Base-by-base conservation (phyloP, 2,797 vertebrate genomes). In the Coregonus ussuriensis region DNA sequence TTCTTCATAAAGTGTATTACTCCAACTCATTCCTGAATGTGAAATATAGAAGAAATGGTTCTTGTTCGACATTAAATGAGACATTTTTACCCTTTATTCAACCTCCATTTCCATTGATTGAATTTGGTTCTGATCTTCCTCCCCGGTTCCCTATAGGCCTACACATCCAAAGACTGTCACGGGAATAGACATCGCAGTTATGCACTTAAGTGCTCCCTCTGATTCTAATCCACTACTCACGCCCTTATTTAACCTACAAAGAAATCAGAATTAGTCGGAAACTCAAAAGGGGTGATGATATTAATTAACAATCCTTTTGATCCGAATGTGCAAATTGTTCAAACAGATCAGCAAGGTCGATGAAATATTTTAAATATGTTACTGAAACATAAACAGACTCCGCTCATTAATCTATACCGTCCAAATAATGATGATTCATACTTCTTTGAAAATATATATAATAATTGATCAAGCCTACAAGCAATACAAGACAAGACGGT, bases 181-280 rank as follows among this genome's bases (percentile, higher is more conserved):
- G 51, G 47, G 71, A 75, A 74, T 52, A 74, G 69, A 75, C 75
- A 71, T 77, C 63, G 56, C 71, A 25, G n/a, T 52, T 33, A 41
- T 37, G 63, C 67, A 76, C 41, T 53, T 82, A 78, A 82, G 77
- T 18, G 67, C 51, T 29, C 29, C 25, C 66, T 47, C 9, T 47
- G 41, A 13, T 47, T 63, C 16, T 33, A 69, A 84, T 83, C 4
- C 70, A 54, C 69, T 77, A 63, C 37, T 31, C 15, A 56, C 82
- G 25, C 81, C 71, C 79, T 86, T 84, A 79, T 41, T 59, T 82
- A 74, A 84, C 85, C 75, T 76, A 81, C 77, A 87, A 87, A 84
- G 82, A 86, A 85, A 25, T 25, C 25, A 25, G 25, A 25, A 88
- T 89, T 87, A 90, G 90, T 74, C 67, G 75, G 59, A 78, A 70